Conservation (phyloP, 2,888 invertebrate genomes). For the Hedychridium roseum region DNA sequence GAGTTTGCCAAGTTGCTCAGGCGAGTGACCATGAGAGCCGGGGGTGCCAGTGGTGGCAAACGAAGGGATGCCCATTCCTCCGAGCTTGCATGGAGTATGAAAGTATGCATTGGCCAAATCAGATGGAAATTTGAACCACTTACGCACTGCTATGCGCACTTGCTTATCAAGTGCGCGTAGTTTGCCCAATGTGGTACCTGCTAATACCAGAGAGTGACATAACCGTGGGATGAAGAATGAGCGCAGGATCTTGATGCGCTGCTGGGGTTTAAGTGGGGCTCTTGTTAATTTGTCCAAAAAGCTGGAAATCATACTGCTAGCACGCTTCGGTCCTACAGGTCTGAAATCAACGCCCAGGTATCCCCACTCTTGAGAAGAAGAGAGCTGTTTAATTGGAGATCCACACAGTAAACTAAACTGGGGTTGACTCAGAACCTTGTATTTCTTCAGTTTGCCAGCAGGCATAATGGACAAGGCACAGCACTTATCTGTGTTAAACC, state of each 20-base stretch:
- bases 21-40: constrained; percentile 3
- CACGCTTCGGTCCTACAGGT: constrained; percentile 45
- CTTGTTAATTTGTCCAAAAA: constrained; percentile 38
- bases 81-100: constrained; percentile 40
- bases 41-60: constrained; percentile 19
- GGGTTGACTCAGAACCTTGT: neutral
- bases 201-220: constrained; percentile 52
- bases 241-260: constrained; percentile 52
- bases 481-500: constrained; percentile 38
- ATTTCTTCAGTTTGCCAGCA: constrained; percentile 24
- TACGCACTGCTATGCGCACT: constrained; percentile 42
- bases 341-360: constrained; percentile 49
- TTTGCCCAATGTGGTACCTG: constrained; percentile 19
- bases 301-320: neutral
- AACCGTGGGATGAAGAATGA: constrained; percentile 55
- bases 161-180: constrained; percentile 48
- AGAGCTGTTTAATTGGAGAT: neutral
- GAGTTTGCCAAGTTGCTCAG: constrained; percentile 2
- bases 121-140: constrained; percentile 47
- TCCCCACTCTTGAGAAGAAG: constrained; percentile 20
- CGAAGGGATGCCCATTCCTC: constrained; percentile 39
- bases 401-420: neutral
- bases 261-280: constrained; percentile 58
- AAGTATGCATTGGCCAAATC: constrained; percentile 48
- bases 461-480: constrained; percentile 44